Evolutionary conservation across 2,888 invertebrate species (phyloP), one percentile per base, ranked within the genome.

Genomic region (Embidobia sp.): DNA sequence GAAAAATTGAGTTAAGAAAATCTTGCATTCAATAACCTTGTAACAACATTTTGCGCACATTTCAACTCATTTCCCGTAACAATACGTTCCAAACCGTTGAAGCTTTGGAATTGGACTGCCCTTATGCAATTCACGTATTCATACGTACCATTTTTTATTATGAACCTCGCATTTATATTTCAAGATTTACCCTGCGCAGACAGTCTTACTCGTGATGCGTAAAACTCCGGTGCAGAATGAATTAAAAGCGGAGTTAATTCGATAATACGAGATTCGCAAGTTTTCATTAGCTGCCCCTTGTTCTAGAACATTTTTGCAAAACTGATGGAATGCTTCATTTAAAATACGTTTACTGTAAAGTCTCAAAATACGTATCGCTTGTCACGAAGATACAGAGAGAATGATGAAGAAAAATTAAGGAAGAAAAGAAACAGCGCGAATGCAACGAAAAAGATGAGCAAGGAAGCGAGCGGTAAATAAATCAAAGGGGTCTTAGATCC

Each of bases 401-500:
- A 37, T 55, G 48, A 63, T 72, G 33, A 48, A 26, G 46, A 37
- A 31, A 57, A 46, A 26, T 46, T 16, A 44, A 16, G 44, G 11
- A 42, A 42, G 22, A 11, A 31, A 40, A 55, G 26, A 8, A 11
- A 37, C 11, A 42, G 31, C 6, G 6, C 3, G 6, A 73, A 57
- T 15, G 26, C 33, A 33, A 44, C 15, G 59, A 46, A 35, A 15
- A 48, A 46, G 33, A 48, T 15, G 13, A 57, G 42, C 42, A 31
- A 57, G 51, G 13, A 49, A 59, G 69, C 35, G 59, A 63, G 40
- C 7, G 19, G 48, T 37, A 57, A 64, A 73, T 73, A 73, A 63
- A 57, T 73, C 63, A 73, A 73, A 57, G 64, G 27, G 55, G 55
- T 44, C 67, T 67, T 64, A 72, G 72, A 72, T 72, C 55, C 67